Conservation (phyloP, 2,888 invertebrate genomes). For the Sinodicranocentrus sp. region DNA sequence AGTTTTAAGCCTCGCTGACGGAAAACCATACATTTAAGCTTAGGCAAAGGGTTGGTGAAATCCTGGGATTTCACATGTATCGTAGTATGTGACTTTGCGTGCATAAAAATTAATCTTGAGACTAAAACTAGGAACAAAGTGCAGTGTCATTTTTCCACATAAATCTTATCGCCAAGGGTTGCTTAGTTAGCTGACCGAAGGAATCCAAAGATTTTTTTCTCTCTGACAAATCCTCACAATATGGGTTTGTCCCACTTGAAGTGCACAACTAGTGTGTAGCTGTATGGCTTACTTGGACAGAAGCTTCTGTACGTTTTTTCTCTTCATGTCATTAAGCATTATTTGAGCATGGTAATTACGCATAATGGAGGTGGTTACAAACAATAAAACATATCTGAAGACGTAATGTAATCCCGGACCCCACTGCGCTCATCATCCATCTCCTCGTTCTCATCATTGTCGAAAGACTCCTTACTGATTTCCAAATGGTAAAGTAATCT, state of each 20-base stretch:
- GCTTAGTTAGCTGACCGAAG: conserved; percentile 14
- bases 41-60: neutral
- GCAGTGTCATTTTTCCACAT: conserved; percentile 18
- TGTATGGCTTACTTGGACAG: neutral
- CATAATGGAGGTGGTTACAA: conserved; percentile 59
- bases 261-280: no score
- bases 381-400: conserved; percentile 49
- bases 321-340: conserved; percentile 52
- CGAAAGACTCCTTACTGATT: conserved; percentile 52
- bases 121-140: neutral
- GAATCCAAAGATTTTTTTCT: conserved; percentile 49
- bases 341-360: conserved; percentile 62
- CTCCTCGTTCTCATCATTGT: conserved; percentile 29
- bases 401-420: conserved; percentile 51
- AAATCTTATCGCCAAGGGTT: conserved; percentile 50
- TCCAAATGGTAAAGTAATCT: conserved; percentile 26
- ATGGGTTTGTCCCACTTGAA: conserved; percentile 29
- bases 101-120: no score
- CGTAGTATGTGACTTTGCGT: neutral
- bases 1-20: no score
- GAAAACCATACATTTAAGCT: no score
- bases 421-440: conserved; percentile 62
- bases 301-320: neutral
- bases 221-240: neutral
- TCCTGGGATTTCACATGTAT: neutral